Evolutionary conservation across 2,113 vertebrate genomes (phyloP), one percentile per base, ranked within the genome.

Genomic region (Buteo buteo): DNA sequence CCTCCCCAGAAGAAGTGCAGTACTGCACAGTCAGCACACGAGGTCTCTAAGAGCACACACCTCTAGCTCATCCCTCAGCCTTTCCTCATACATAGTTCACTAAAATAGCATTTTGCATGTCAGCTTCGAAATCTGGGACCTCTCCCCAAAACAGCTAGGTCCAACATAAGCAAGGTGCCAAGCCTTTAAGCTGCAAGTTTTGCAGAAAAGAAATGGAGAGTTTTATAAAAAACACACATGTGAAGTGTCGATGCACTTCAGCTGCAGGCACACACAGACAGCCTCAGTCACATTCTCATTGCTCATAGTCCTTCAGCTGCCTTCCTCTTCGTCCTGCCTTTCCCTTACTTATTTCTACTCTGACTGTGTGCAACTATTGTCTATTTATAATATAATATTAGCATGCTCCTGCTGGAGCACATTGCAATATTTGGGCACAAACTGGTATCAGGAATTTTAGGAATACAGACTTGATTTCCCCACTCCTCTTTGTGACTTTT

Each of bases 21-120:
- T 93, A 80, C 88, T 11, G 11, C 40, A 9, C 8, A 62, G 40
- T 15, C 40, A 83, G 86, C 97, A 96, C 96, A 86, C 36, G 94
- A 91, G 85, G 96, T 91, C 97, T 92, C 92, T 47, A 57, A 42
- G 42, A 42, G 90, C 40, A 83, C 29, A 49, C 3, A 0, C 3
- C 50, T 52, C 50, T 55, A 5, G 16, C 7, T 49, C 47, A 29
- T 10, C 13, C 31, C 58, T 42, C 76, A 52, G 79, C 61, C 32
- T 44, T 32, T 29, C 67, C 11, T 79, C 21, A 12, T 3, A 3
- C 25, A 10, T 0, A 7, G n/a, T 2, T 26, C 42, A 5, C 47
- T 12, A 32, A 40, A 32, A 44, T 0, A 31, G 47, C 29, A 16
- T 47, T 71, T 64, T 12, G 1, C 20, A 34, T 6, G 34, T 36